Percentiles rank a stretch among this genome's conserved stretches.
Evolutionary conservation across 2,888 invertebrate species (phyloP).

Genomic region (Leptopilina syphax): DNA sequence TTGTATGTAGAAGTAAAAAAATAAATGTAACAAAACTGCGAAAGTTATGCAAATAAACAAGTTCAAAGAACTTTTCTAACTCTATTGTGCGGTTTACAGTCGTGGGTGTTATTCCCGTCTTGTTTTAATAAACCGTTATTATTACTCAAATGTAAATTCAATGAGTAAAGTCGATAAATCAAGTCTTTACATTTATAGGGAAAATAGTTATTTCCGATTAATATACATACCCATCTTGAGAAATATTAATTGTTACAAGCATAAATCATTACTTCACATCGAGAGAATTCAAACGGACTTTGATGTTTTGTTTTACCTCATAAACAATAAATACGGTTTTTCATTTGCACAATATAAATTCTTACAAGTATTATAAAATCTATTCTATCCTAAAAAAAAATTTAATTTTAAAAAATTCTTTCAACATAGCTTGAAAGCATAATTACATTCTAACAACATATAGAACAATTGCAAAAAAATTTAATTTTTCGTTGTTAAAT

Average conservation of each 20-base stretch:
- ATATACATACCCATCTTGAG: neutral
- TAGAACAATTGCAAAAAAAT: no score
- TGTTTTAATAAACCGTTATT: conserved; percentile 25
- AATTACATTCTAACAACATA: no score
- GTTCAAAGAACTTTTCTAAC: conserved; percentile 55
- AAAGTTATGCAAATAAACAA: conserved; percentile 12
- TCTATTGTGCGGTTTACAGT: conserved; percentile 50
- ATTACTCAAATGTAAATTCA: conserved; percentile 18
- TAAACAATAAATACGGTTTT: neutral
- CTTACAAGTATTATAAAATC: neutral
- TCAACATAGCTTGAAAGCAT: no score
- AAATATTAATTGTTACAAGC: neutral
- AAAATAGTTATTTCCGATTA: neutral
- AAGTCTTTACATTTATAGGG: neutral
- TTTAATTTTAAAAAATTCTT: no score
- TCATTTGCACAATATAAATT: neutral
- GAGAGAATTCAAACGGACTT: no score
- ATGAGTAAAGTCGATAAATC: neutral
- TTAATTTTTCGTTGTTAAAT: no score
- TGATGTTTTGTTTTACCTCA: no score
- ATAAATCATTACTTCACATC: no score
- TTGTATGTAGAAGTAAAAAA: neutral
- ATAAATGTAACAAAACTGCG: neutral
- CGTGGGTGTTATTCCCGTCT: conserved; percentile 37
- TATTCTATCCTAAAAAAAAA: no score